Evolutionary conservation across 2,888 invertebrate genomes (phyloP).

Genomic region (Campoplex nolae): DNA sequence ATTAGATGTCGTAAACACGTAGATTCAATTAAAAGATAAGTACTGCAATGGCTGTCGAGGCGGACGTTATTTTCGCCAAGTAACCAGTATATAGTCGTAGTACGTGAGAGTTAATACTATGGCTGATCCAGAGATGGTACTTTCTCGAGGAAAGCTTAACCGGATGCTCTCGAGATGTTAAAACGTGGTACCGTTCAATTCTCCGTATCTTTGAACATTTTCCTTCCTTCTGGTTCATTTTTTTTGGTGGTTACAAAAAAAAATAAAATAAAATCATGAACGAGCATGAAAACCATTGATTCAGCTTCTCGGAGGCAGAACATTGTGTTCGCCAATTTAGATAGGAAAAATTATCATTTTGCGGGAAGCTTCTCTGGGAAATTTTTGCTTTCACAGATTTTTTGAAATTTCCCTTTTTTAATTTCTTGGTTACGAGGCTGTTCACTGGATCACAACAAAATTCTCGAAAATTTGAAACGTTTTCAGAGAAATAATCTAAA

Average conservation of each 20-base stretch:
- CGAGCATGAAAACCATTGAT: background rate
- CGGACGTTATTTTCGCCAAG: constrained; percentile 66
- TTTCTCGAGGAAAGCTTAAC: constrained; percentile 34
- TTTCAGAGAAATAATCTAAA: background rate
- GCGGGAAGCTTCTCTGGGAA: background rate
- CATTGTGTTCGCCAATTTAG: background rate
- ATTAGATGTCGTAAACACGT: constrained; percentile 72
- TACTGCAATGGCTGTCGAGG: constrained; percentile 60
- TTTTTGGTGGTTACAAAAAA: constrained; percentile 1
- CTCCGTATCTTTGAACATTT: constrained; percentile 38
- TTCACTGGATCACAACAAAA: constrained; percentile 20
- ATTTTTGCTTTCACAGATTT: background rate
- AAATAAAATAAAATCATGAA: background rate
- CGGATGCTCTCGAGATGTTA: constrained; percentile 42
- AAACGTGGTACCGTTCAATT: constrained; percentile 32
- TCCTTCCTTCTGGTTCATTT: constrained; percentile 5
- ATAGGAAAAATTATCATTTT: background rate
- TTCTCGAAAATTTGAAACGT: background rate
- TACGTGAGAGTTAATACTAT: constrained; percentile 43
- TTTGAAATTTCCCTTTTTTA: background rate
- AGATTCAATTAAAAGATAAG: constrained; percentile 76
- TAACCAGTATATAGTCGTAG: constrained; percentile 17
- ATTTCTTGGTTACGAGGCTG: background rate
- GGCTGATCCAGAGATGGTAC: constrained; percentile 44
- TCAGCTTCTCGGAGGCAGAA: background rate